These are phyloP conservation scores for Heliconius charithonia DNA, from an alignment of 2,888 invertebrate species.

Conservation along the genomic window DNA sequence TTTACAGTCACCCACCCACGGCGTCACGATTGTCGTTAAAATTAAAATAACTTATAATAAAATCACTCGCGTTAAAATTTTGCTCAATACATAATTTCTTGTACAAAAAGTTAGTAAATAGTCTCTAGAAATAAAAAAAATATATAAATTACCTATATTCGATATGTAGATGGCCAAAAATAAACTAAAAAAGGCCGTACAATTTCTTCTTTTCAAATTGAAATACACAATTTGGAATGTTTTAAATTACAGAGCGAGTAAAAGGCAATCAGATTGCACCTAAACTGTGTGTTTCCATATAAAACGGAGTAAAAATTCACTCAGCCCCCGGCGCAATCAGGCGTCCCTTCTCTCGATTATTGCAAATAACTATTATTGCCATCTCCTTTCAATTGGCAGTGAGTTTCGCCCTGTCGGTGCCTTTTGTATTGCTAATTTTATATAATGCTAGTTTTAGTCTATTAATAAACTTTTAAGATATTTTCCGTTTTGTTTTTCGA, in stretches of 20 bases:
- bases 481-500: conserved; percentile 39
- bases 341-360: conserved; percentile 81
- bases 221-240: not conserved
- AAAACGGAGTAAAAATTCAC: conserved; percentile 68
- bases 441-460: conserved; percentile 68
- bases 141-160: not conserved
- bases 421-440: conserved; percentile 76
- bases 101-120: too few relatives aligned
- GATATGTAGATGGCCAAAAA: not conserved
- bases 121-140: not conserved
- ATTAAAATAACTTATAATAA: too few relatives aligned
- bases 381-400: conserved; percentile 76
- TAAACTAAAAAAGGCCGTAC: not conserved
- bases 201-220: not conserved
- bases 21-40: too few relatives aligned
- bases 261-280: conserved; percentile 25
- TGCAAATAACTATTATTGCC: conserved; percentile 78
- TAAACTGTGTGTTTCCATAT: conserved; percentile 57
- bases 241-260: conserved; percentile 17
- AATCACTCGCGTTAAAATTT: not conserved
- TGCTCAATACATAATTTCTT: not conserved
- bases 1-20: too few relatives aligned
- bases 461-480: conserved; percentile 47
- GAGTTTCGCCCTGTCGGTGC: conserved; percentile 57
- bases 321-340: conserved; percentile 78